Base-by-base conservation (phyloP, 2,113 vertebrate genomes). In the Platycercus adscitus region DNA sequence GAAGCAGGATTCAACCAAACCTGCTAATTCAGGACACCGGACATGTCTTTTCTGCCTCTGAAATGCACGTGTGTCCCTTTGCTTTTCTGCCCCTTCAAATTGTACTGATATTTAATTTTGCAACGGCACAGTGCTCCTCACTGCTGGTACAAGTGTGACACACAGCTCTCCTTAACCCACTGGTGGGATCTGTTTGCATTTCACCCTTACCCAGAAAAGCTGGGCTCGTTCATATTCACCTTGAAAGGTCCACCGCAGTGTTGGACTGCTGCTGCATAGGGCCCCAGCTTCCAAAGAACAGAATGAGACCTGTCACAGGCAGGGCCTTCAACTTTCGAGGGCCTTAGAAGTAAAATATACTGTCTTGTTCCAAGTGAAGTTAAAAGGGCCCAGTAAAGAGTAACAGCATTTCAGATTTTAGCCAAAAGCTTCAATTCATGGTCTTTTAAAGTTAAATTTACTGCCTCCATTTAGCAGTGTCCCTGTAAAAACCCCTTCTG, bases 371-470 rank as follows among this genome's bases (percentile, higher is more conserved):
- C 95, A 97, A 88, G 93, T 69, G 96, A 96, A 94, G 78, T 95
- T 97, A 98, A 98, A 98, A 98, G 95, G 95, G 58, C 85, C 96
- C 84, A 95, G 96, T 96, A 97, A 98, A 98, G 97, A 98, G 95
- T 97, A 96, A 97, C 95, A 96, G 96, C 94, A 91, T 94, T 96
- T 95, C 97, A 93, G 93, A 94, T 97, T 76, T 41, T 94, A 93
- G 97, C 97, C 97, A 98, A 97, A 98, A 97, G 96, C 97, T 94
- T 95, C 95, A 92, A 97, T 95, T 97, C 96, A 96, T 64, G 65
- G 97, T 95, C 96, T 95, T 97, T 98, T 98, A 97, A 96, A 97
- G 97, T 91, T 70, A 96, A 97, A 98, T 98, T 98, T 98, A 98
- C 96, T 94, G 94, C 96, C 94, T 81, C 95, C 97, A 98, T 98